Conservation (phyloP, 2,797 vertebrate species). For the Babyrousa celebensis region DNA sequence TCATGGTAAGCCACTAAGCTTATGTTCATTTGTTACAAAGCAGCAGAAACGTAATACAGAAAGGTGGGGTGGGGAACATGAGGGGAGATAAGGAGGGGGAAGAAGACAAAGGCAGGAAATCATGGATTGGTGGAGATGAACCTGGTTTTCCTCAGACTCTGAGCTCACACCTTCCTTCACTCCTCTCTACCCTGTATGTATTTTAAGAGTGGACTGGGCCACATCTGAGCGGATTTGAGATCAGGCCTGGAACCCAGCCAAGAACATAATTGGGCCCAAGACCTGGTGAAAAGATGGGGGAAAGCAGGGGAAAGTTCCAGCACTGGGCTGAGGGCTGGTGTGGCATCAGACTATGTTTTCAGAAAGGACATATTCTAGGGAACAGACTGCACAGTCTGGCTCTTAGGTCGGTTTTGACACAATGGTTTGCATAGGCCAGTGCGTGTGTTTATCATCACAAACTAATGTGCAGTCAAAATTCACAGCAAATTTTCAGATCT, state of each 20-base stretch:
- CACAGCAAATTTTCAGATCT: conserved; percentile 9
- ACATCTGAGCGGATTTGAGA: conserved; percentile 11
- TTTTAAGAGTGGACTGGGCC: background rate
- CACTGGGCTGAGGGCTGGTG: background rate
- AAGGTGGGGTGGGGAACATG: background rate
- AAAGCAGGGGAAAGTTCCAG: background rate
- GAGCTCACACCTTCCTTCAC: background rate
- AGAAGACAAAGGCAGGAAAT: background rate
- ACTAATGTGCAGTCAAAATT: background rate
- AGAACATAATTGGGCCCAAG: background rate
- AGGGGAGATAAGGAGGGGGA: background rate
- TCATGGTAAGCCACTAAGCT: background rate
- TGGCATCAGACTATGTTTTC: background rate
- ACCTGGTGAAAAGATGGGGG: conserved; percentile 25
- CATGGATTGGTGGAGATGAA: background rate
- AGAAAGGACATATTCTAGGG: background rate
- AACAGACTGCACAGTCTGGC: background rate
- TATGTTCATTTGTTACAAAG: background rate
- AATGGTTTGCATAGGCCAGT: background rate
- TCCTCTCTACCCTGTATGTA: background rate
- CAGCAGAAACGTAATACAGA: conserved; percentile 28
- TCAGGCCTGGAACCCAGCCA: background rate
- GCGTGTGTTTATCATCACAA: background rate
- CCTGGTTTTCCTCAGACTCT: background rate
- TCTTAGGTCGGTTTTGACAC: background rate